Conservation (phyloP, 2,888 invertebrate species). For the Anoplius nigerrimus region DNA sequence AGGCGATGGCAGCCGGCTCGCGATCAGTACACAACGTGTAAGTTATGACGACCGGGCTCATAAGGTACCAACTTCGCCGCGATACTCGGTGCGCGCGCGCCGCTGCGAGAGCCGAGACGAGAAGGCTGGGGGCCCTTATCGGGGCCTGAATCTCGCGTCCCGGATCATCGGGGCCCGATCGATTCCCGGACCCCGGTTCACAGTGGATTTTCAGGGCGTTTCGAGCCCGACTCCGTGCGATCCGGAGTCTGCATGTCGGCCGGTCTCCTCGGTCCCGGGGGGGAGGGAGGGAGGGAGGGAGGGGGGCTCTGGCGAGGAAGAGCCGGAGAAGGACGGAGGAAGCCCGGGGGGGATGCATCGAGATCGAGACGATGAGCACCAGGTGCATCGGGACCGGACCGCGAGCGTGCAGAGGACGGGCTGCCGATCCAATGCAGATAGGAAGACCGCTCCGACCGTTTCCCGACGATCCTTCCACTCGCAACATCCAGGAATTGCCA, state of each 20-base stretch:
- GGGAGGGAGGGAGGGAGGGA: slow-evolving; percentile 28
- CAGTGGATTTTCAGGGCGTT: slow-evolving; percentile 56
- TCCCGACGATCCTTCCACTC: slow-evolving; percentile 19
- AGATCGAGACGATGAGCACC: slow-evolving; percentile 66
- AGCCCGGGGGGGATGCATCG: slow-evolving; percentile 51
- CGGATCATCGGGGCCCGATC: slow-evolving; percentile 32
- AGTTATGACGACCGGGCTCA: slow-evolving; percentile 36
- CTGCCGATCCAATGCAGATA: slow-evolving; percentile 65
- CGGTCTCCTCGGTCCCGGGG: slow-evolving; percentile 32
- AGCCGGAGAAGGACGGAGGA: slow-evolving; percentile 26
- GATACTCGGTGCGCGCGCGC: neutral
- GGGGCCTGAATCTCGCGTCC: slow-evolving; percentile 29
- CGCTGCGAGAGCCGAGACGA: neutral
- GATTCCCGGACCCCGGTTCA: slow-evolving; percentile 44
- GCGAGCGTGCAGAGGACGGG: slow-evolving; percentile 40
- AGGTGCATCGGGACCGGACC: slow-evolving; percentile 62
- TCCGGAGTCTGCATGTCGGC: slow-evolving; percentile 38
- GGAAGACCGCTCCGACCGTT: slow-evolving; percentile 27
- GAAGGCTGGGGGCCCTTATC: slow-evolving; percentile 20
- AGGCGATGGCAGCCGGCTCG: neutral
- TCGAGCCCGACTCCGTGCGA: slow-evolving; percentile 38
- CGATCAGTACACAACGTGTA: slow-evolving; percentile 53
- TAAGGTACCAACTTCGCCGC: slow-evolving; percentile 30
- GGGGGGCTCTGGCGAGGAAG: slow-evolving; percentile 5
- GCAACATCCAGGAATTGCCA: too few relatives aligned